Conservation (phyloP, 2,113 vertebrate species). For the Martes martes region DNA sequence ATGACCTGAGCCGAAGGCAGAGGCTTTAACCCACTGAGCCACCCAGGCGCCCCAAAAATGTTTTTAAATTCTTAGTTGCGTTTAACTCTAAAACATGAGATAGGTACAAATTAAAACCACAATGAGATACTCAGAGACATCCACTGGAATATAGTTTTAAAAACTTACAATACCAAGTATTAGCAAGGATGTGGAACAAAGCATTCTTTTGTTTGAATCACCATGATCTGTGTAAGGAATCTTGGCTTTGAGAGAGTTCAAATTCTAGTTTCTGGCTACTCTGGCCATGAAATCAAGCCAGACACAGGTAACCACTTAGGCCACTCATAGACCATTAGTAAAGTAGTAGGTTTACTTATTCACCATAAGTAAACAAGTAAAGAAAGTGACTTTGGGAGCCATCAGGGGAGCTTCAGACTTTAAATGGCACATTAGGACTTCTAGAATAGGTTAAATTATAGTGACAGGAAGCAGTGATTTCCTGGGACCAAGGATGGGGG, state of each 20-base stretch:
- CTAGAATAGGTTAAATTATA: neutral
- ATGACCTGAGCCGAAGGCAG: no score
- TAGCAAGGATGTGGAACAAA: neutral
- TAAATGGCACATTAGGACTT: slow-evolving; percentile 4
- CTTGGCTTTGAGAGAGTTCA: neutral
- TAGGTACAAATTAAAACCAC: neutral
- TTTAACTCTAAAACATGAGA: neutral
- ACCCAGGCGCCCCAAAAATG: no score
- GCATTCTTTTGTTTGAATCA: neutral
- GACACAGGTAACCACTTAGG: neutral
- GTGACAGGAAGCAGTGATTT: neutral
- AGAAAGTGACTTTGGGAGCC: neutral
- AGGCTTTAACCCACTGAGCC: no score
- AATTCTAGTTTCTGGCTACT: slow-evolving; percentile 11
- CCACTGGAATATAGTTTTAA: neutral
- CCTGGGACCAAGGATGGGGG: neutral
- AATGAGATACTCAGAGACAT: neutral
- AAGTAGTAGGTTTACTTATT: neutral
- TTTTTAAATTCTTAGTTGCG: neutral
- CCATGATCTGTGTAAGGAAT: neutral
- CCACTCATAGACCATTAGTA: neutral
- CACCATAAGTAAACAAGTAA: neutral
- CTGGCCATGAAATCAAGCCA: neutral
- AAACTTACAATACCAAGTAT: neutral
- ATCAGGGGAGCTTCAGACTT: neutral